A percentile compares a stretch with the other conserved stretches of the same genome.
Evolutionary conservation across 2,113 vertebrate genomes (phyloP).

Genomic region (Pachypanchax playfairii): DNA sequence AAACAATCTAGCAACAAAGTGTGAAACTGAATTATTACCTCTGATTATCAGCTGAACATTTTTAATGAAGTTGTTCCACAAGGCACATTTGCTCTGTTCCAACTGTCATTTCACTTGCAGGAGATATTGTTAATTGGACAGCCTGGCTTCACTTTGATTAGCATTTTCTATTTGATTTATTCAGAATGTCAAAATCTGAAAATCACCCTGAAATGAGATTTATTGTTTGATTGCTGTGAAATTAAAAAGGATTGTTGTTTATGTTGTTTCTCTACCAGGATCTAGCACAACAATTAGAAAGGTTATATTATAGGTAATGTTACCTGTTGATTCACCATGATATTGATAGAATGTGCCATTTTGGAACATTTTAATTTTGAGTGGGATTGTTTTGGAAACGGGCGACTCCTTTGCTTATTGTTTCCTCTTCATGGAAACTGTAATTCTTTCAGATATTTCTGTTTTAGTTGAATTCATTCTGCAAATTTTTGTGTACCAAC

Average conservation of each 20-base stretch:
- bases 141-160: background rate
- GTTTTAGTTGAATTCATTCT: background rate
- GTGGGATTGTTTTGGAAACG: background rate
- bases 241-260: no score
- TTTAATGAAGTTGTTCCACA: background rate
- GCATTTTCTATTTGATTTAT: background rate
- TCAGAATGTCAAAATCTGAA: no score
- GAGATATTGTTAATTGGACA: background rate
- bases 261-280: no score
- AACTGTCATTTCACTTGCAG: background rate
- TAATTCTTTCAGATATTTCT: no score
- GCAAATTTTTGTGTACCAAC: background rate
- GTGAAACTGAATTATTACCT: background rate
- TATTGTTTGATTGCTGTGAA: no score
- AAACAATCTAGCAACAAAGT: slow-evolving; percentile 9
- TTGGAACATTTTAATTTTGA: no score
- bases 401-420: background rate
- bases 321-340: no score
- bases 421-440: background rate
- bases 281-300: no score
- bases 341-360: no score
- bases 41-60: slow-evolving; percentile 9
- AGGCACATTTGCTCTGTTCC: background rate
- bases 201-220: no score
- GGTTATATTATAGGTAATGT: no score